A percentile compares a stretch with the other conserved stretches of the same genome.
Conservation (phyloP, 1,140 invertebrate genomes). For the Thereuonema tuberculata region DNA sequence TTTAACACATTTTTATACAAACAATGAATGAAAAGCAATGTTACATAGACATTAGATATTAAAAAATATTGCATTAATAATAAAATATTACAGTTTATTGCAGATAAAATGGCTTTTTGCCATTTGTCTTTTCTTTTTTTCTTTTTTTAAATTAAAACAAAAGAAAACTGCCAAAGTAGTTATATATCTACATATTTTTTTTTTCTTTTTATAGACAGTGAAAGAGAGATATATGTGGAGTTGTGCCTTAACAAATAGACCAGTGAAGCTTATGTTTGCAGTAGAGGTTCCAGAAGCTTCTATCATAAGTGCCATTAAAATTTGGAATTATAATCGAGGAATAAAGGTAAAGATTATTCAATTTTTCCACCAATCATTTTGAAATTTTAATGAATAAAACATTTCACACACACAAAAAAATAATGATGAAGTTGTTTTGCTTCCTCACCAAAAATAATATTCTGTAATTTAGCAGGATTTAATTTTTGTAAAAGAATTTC, state of each 20-base stretch:
- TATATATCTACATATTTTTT: too few species aligned
- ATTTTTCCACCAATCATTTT: neutral
- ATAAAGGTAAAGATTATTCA: neutral
- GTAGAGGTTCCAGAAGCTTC: neutral
- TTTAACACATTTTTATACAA: too few species aligned
- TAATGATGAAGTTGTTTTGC: neutral
- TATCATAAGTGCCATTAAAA: neutral
- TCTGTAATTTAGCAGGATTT: neutral
- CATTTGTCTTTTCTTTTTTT: too few species aligned
- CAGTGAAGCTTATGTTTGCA: neutral
- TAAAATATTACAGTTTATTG: too few species aligned
- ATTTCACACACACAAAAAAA: neutral
- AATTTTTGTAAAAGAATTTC: too few species aligned
- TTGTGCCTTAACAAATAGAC: neutral
- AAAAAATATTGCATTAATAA: too few species aligned
- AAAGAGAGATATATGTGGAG: conserved; percentile 8
- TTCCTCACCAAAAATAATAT: neutral
- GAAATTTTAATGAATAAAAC: neutral
- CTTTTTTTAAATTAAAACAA: too few species aligned
- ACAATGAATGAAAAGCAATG: too few species aligned
- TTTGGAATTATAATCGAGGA: conserved; percentile 5
- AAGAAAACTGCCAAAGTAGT: too few species aligned
- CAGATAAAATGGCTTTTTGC: too few species aligned
- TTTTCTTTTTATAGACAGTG: conserved; percentile 1
- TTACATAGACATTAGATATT: too few species aligned